These are phyloP conservation scores for Lissonota sp. DNA, from an alignment of 2,888 invertebrate species.

Conservation along the genomic window DNA sequence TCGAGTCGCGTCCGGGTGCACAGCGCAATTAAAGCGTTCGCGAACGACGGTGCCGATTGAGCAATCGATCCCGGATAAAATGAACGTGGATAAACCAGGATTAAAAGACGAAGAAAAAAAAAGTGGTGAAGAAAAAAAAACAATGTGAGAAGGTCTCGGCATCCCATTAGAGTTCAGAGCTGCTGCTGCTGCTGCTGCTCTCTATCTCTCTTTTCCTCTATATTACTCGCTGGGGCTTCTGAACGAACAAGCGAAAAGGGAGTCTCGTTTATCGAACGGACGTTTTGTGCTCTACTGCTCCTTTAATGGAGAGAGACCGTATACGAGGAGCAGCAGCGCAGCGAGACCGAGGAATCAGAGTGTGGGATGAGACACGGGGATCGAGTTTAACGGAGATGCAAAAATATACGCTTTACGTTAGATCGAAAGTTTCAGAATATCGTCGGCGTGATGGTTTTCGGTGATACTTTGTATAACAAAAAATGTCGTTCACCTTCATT, in stretches of 20 bases:
- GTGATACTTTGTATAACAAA: too few relatives aligned
- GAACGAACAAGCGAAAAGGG: conserved; percentile 54
- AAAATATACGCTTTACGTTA: neutral
- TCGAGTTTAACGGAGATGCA: conserved; percentile 17
- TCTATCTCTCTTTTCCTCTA: too few relatives aligned
- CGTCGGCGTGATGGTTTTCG: too few relatives aligned
- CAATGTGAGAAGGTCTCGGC: conserved; percentile 63
- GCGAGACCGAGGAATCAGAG: conserved; percentile 14
- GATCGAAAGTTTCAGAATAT: neutral
- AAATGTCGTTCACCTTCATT: too few relatives aligned
- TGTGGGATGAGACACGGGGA: conserved; percentile 18
- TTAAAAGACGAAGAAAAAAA: conserved; percentile 43
- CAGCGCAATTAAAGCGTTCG: conserved; percentile 64
- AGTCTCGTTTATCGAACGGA: conserved; percentile 57
- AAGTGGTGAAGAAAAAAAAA: conserved; percentile 18
- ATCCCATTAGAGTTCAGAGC: conserved; percentile 55
- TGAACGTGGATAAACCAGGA: conserved; percentile 60
- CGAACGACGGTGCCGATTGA: conserved; percentile 63
- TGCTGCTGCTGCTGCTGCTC: conserved; percentile 3
- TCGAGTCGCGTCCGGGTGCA: conserved; percentile 58
- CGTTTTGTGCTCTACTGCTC: conserved; percentile 34
- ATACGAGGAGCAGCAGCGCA: neutral
- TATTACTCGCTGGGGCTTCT: conserved; percentile 10
- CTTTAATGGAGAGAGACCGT: conserved; percentile 51
- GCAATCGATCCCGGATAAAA: conserved; percentile 65